phyloP scores from a whole-genome alignment of 1,140 invertebrate species.

The Drosophila suzukii region DNA sequence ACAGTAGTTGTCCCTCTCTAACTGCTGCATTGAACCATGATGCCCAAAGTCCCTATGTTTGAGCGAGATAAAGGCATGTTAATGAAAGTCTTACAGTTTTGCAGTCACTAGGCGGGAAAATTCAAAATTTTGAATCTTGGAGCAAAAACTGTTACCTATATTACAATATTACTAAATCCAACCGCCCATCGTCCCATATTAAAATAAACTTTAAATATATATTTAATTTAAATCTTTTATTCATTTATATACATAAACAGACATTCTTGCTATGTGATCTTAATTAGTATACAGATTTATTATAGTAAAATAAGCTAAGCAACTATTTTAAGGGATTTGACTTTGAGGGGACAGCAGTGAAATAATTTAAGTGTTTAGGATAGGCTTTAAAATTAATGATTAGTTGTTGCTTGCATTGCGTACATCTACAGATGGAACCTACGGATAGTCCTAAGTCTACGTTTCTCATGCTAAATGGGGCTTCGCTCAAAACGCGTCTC shows the following conservation, averaged over 20 bases:
- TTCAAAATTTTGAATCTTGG: neutral
- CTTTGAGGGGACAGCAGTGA: conserved; percentile 39
- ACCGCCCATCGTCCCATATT: neutral
- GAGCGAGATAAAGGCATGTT: conserved; percentile 1
- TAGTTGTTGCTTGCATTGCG: conserved; percentile 65
- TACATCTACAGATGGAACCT: conserved; percentile 37
- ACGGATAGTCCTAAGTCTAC: conserved; percentile 52
- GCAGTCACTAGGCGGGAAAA: conserved; percentile 7
- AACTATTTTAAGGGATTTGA: conserved; percentile 49
- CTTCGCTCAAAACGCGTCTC: conserved; percentile 66
- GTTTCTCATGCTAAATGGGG: conserved; percentile 36
- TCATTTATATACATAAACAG: conserved; percentile 59
- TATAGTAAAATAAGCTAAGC: conserved; percentile 36
- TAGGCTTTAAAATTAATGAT: conserved; percentile 68
- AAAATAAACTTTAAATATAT: neutral
- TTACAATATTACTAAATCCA: neutral
- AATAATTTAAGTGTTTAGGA: conserved; percentile 64
- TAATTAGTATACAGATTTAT: conserved; percentile 27
- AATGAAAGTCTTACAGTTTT: conserved; percentile 22
- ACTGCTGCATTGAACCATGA: fast-evolving
- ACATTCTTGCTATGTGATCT: conserved; percentile 28
- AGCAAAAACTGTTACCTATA: neutral
- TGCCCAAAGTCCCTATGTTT: neutral
- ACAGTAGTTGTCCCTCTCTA: neutral
- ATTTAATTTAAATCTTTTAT: conserved; percentile 43